These are phyloP conservation scores for Cydia splendana DNA, from an alignment of 1,140 invertebrate species.

Conservation along the genomic window DNA sequence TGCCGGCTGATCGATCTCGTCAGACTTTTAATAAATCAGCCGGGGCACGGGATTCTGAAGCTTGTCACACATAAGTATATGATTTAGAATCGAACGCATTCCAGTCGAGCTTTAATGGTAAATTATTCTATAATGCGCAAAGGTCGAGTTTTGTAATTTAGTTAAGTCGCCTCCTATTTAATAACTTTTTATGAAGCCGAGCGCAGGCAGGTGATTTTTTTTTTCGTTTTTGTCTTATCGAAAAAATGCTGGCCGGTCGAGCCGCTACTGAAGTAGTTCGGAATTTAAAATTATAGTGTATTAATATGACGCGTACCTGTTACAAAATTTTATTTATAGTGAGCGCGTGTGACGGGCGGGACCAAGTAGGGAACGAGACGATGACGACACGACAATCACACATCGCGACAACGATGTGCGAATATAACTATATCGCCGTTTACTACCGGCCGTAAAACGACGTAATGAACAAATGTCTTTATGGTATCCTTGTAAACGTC, in stretches of 20 bases:
- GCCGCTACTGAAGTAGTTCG: slow-evolving; percentile 75
- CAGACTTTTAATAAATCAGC: slow-evolving; percentile 67
- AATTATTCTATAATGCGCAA: slow-evolving; percentile 72
- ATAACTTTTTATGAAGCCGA: slow-evolving; percentile 63
- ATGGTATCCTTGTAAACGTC: slow-evolving; percentile 71
- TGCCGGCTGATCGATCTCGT: slow-evolving; percentile 67
- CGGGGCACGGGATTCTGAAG: slow-evolving; percentile 64
- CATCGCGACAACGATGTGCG: slow-evolving; percentile 57
- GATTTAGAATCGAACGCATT: slow-evolving; percentile 59
- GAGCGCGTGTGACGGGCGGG: slow-evolving; percentile 49
- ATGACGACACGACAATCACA: slow-evolving; percentile 43
- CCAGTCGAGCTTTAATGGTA: slow-evolving; percentile 46
- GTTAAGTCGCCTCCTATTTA: slow-evolving; percentile 76
- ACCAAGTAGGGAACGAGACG: slow-evolving; percentile 26
- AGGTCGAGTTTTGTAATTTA: slow-evolving; percentile 76
- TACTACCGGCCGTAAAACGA: slow-evolving; percentile 60
- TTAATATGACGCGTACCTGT: slow-evolving; percentile 59
- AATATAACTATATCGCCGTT: slow-evolving; percentile 59
- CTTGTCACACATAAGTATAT: slow-evolving; percentile 63
- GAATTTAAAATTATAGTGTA: slow-evolving; percentile 72
- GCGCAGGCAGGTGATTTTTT: slow-evolving; percentile 63
- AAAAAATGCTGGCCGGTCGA: slow-evolving; percentile 46
- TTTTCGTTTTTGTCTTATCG: slow-evolving; percentile 51
- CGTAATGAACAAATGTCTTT: slow-evolving; percentile 72
- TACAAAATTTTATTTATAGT: slow-evolving; percentile 61